Percentiles rank a stretch among this genome's conserved stretches.
These are phyloP conservation scores for Crotalus helleri DNA, from an alignment of 2,113 vertebrate genomes.

Conservation along the genomic window DNA sequence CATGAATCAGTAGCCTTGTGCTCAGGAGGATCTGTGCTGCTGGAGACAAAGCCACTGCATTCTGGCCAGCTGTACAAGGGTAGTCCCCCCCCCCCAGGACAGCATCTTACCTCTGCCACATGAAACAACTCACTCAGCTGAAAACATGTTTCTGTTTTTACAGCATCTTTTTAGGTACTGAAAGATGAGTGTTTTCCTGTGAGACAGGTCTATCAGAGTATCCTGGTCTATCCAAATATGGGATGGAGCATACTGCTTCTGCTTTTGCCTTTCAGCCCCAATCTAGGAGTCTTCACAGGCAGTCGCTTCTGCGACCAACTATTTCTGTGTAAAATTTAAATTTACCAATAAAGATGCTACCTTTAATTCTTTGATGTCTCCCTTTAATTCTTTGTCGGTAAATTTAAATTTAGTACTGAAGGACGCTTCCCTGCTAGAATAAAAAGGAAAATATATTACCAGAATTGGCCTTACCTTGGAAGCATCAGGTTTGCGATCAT, in stretches of 20 bases:
- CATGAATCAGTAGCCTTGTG: background rate
- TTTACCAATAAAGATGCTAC: too few species aligned
- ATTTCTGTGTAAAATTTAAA: too few species aligned
- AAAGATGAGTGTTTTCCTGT: background rate
- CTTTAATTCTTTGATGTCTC: too few species aligned
- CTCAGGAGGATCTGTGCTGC: background rate
- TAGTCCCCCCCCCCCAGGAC: background rate
- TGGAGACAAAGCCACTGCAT: background rate
- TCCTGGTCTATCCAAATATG: too few species aligned
- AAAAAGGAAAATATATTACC: background rate
- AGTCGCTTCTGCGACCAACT: too few species aligned
- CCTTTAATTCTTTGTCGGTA: too few species aligned
- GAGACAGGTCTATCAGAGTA: too few species aligned
- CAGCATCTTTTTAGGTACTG: background rate
- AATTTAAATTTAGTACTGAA: too few species aligned
- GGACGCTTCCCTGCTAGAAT: background rate
- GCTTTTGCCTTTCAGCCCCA: too few species aligned
- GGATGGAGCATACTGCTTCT: too few species aligned
- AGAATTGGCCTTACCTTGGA: constrained; percentile 75
- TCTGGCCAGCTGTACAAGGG: too few species aligned
- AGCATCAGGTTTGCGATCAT: constrained; percentile 74
- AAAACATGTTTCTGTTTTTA: background rate
- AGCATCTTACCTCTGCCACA: background rate
- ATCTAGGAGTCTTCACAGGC: too few species aligned
- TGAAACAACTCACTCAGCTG: background rate